These are phyloP conservation scores for Zophobas morio DNA, from an alignment of 1,140 invertebrate genomes.

Conservation along the genomic window DNA sequence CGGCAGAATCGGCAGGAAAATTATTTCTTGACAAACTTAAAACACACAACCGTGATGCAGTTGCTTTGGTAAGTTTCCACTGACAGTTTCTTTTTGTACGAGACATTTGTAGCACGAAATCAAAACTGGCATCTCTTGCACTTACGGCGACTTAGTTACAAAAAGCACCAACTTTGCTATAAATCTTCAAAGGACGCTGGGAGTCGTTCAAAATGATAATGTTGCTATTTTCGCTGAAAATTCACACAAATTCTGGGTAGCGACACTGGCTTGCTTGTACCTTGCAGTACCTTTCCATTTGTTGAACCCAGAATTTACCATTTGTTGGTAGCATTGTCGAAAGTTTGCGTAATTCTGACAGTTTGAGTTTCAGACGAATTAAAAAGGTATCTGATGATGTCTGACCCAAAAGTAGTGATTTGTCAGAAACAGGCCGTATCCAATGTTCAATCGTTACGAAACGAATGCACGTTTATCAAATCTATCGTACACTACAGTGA, in stretches of 20 bases:
- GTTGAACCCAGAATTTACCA: background rate
- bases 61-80: slow-evolving; percentile 11
- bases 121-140: background rate
- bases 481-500: background rate
- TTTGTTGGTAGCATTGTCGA: background rate
- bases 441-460: background rate
- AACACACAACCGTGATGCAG: background rate
- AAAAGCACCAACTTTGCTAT: background rate
- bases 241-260: slow-evolving; percentile 1
- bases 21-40: background rate
- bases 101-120: slow-evolving; percentile 1
- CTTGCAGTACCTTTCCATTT: background rate
- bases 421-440: background rate
- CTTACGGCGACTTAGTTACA: background rate
- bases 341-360: background rate
- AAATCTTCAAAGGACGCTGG: background rate
- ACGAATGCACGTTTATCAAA: slow-evolving; percentile 6
- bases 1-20: background rate
- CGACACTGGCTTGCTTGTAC: slow-evolving; percentile 3
- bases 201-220: background rate
- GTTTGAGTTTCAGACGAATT: slow-evolving; percentile 12
- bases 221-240: background rate
- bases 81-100: background rate
- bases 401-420: slow-evolving; percentile 1
- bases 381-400: slow-evolving; percentile 1